Base-by-base conservation (phyloP, 2,888 invertebrate genomes). In the Apeira syringaria region DNA sequence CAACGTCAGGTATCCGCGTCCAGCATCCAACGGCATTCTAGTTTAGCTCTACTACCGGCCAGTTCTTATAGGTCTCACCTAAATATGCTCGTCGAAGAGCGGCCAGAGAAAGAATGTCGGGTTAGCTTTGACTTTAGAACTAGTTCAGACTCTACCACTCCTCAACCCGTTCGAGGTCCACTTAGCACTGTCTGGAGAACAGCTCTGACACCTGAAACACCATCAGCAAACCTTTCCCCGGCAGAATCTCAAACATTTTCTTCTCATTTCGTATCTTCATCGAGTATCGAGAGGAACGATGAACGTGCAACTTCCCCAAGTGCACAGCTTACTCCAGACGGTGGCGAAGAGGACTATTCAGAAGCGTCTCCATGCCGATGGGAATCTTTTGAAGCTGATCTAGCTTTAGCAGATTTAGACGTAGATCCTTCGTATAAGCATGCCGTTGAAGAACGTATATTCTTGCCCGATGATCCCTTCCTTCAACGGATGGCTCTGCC, bases 1-100 rank as follows among this genome's bases (percentile, higher is more conserved):
- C 91, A 93, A 74, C 92, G 92, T 62, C 92, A 92, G 84, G 92
- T 92, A 86, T 93, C 93, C 50, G 88, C 92, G 60, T 81, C 86
- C 57, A 87, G 86, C 68, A 83, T 88, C 49, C 87, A 84, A 64
- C 70, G 87, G 24, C 86, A 87, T 66, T 88, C 89, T 22, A 89
- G 88, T 46, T 68, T 88, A 56, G 88, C 88, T 2, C 69, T 88
- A 5, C 64, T 88, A 13, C 87, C 88, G n/a, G 87, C 88, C 66
- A 88, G 87, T 65, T 88, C 88, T 2, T 89, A 89, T 53, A 76
- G 88, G 10, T 89, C 89, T 8, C 89, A 89, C 49, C 80, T 89
- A 17, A 89, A 89, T 51, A 88, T 89, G 83, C 76, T 89, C 29
- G 79, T 87, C 30, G 89, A 89, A 60, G 89, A 88, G 67, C 71